These are phyloP conservation scores for Corythornis madagascariensis DNA, from an alignment of 2,113 vertebrate genomes.

Conservation along the genomic window DNA sequence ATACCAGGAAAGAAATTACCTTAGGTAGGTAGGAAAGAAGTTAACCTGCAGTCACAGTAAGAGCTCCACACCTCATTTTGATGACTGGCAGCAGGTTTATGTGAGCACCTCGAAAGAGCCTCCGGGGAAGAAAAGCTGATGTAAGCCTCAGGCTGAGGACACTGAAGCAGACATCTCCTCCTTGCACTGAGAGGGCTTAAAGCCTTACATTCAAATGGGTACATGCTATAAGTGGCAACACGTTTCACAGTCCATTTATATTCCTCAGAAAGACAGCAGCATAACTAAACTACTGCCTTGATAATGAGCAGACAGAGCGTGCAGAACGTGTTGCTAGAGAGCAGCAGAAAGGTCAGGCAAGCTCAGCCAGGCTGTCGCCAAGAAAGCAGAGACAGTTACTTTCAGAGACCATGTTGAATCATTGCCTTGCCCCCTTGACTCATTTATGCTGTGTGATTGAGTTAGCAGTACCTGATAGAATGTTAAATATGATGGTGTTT, in stretches of 20 bases:
- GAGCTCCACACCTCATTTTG: background rate
- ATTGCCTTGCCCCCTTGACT: background rate
- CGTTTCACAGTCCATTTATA: background rate
- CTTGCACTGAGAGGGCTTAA: background rate
- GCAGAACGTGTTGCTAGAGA: background rate
- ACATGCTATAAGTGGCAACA: background rate
- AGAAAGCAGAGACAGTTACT: background rate
- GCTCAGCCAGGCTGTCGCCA: rapidly evolving
- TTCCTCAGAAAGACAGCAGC: background rate
- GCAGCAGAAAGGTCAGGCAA: background rate
- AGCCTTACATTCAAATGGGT: background rate
- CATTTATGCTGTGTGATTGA: rapidly evolving
- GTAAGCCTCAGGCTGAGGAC: background rate
- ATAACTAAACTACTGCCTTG: background rate
- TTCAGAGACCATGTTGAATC: rapidly evolving
- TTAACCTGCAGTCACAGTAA: background rate
- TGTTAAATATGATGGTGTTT: background rate
- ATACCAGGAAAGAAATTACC: background rate
- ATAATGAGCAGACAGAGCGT: background rate
- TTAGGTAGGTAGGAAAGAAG: background rate
- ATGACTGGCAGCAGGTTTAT: background rate
- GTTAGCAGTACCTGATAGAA: background rate
- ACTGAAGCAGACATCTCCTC: background rate
- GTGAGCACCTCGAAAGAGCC: background rate
- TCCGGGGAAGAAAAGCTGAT: background rate